Base-by-base conservation (phyloP, 1,140 invertebrate genomes). In the Anadara kagoshimensis region DNA sequence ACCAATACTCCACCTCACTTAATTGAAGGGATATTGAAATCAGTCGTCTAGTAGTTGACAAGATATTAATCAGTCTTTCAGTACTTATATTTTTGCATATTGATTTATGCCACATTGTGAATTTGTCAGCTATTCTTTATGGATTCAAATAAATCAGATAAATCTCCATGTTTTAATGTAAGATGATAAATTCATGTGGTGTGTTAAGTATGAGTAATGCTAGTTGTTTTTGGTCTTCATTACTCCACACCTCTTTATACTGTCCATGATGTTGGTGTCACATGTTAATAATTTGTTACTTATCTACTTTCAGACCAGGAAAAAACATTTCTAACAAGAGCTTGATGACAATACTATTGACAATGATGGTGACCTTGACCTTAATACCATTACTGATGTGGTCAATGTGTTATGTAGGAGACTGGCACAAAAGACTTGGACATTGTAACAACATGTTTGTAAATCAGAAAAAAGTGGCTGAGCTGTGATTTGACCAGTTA, bases 401-500 rank as follows among this genome's bases (percentile, higher is more conserved):
- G 83, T 77, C 79, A 16, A 24, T 84, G 5, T 84, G 83, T 76
- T 83, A 80, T 70, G 72, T 84, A 36, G 72, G 76, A 59, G 81
- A 84, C 68, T 83, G 79, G 79, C 83, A 84, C 53, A 75, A 61
- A 45, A 69, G 74, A 43, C 62, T 83, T 29, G 81, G 76, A 11
- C 83, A 84, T 54, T 84, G 83, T 49, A 76, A 69, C n/a, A 78
- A 72, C 16, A 84, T 84, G 83, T 84, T 84, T 62, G 43, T n/a
- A 69, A 36, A 36, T 36, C 29, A 36, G 29, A 36, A 36, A 36
- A 36, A 36, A 36, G 7, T 36, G 2, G 29, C 7, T 36, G 29
- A 36, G 29, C 29, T 36, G 29, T 36, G 29, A 36, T 36, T 3
- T 36, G 29, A 36, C 29, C 29, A 36, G 7, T 7, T 36, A 36